A percentile compares a stretch with the other conserved stretches of the same genome.
Evolutionary conservation across 2,113 vertebrate genomes (phyloP).

Genomic region (Parus major): DNA sequence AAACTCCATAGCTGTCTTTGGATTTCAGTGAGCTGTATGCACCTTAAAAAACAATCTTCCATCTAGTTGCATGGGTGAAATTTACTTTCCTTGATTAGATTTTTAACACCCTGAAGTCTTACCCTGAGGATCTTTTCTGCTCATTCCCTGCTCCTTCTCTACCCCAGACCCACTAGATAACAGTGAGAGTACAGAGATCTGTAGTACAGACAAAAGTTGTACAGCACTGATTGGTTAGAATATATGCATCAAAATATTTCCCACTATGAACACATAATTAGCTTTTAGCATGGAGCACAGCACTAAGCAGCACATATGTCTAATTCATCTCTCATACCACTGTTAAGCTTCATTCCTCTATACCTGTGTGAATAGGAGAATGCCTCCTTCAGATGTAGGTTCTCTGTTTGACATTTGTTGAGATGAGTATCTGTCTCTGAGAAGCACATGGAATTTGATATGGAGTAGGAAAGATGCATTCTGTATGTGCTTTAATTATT

Average conservation of each 20-base stretch:
- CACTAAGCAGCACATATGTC: neutral
- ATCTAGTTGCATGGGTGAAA: neutral
- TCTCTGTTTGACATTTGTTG: neutral
- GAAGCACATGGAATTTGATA: neutral
- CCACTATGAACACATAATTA: neutral
- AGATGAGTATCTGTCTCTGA: neutral
- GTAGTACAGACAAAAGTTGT: neutral
- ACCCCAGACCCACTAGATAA: neutral
- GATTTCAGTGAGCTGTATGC: neutral
- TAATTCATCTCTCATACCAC: neutral
- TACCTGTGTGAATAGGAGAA: neutral
- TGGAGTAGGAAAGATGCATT: neutral
- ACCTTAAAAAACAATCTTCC: neutral
- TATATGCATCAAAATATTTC: neutral
- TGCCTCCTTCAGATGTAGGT: neutral
- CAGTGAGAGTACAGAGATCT: neutral
- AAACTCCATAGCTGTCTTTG: neutral
- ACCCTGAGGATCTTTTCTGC: neutral
- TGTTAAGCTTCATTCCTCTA: neutral
- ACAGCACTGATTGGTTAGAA: neutral
- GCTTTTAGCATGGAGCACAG: neutral
- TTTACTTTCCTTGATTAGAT: neutral
- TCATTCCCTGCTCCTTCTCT: neutral
- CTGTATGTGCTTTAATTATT: neutral
- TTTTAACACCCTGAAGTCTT: neutral